Evolutionary conservation across 2,888 invertebrate species (phyloP).

Genomic region (Drepanosiphum platanoidis): DNA sequence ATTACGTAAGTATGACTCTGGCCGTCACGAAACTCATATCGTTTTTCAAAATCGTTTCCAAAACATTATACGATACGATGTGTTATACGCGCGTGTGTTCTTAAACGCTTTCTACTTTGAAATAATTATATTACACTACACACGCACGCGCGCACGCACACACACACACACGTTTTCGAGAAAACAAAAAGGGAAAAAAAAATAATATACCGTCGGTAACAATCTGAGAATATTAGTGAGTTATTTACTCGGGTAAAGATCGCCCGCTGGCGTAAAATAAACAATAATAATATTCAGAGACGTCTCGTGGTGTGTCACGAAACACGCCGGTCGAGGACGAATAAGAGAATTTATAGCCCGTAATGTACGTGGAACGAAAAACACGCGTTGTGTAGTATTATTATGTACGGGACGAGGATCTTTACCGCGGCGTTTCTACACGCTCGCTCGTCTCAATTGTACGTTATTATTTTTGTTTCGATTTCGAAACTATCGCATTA

Average conservation of each 20-base stretch:
- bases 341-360: constrained; percentile 11
- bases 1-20: too few species aligned
- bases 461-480: too few species aligned
- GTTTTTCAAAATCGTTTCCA: constrained; percentile 46
- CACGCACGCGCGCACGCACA: background rate
- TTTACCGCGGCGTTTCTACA: too few species aligned
- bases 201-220: background rate
- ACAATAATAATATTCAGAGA: constrained; percentile 31
- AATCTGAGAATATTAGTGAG: constrained; percentile 8
- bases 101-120: constrained; percentile 14
- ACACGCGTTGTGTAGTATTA: too few species aligned
- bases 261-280: constrained; percentile 45
- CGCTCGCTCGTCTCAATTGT: too few species aligned
- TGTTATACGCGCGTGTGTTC: background rate
- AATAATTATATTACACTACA: constrained; percentile 8
- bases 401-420: too few species aligned
- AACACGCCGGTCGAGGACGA: background rate
- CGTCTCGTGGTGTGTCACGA: constrained; percentile 26
- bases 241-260: constrained; percentile 44
- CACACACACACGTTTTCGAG: background rate
- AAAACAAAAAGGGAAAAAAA: background rate
- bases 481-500: too few species aligned
- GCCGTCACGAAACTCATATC: constrained; percentile 42
- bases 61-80: constrained; percentile 20
- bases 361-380: too few species aligned